Evolutionary conservation across 2,888 invertebrate genomes (phyloP), one percentile per base, ranked within the genome.

Genomic region (Andrena flavipes): DNA sequence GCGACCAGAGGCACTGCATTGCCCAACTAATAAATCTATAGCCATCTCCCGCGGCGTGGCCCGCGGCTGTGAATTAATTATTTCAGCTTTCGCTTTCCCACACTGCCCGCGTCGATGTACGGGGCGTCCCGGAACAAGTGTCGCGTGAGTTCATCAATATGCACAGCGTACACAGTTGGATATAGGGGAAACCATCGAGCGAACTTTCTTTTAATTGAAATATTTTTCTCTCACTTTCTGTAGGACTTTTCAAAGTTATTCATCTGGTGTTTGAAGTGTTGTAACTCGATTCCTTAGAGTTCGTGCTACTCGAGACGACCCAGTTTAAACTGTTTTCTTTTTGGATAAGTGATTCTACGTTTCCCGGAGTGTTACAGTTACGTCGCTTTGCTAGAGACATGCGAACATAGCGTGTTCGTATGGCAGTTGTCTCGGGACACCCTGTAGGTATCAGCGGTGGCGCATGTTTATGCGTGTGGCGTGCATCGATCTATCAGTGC

Each of bases 11-110:
- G 7, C 64, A 10, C 35, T 54, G 49, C 33, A 59, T 63, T 48
- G 74, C 68, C 59, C 48, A 62, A 67, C 78, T 68, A 68, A 84
- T 82, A 78, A 75, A 84, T 84, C 73, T 60, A 71, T 71, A 70
- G 51, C 54, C 51, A 48, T 80, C 48, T 49, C 74, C 42, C 51
- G 49, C 49, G 16, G 67, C 49, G 51, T 62, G n/a, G 35, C 67
- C 26, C 69, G 51, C 48, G 29, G 26, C 49, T 30, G 26, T 63
- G 70, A 78, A 84, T 82, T 78, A 78, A 71, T 84, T 82, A 83
- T 73, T 62, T 59, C 49, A 56, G n/a, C 42, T 74, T 49, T 67
- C 70, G 77, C 29, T 79, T 82, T 75, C 59, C 65, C 79, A 63
- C 56, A 69, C 23, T 54, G 35, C 26, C 65, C 62, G 35, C 67